A percentile compares a stretch with the other conserved stretches of the same genome.
Conservation (phyloP, 1,140 invertebrate species). For the Trichomalopsis sarcophagae region DNA sequence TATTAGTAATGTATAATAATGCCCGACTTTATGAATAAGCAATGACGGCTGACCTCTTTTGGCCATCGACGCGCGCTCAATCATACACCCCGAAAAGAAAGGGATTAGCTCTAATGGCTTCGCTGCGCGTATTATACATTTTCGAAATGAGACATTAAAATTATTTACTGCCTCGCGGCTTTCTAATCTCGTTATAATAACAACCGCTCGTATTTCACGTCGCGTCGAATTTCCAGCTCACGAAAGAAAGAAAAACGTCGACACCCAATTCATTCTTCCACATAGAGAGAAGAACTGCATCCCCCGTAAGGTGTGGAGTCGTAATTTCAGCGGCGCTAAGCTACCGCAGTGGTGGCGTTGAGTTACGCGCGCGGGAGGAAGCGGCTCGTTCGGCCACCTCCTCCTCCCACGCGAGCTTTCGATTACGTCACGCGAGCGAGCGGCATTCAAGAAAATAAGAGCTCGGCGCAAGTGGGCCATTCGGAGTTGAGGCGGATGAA, state of each 20-base stretch:
- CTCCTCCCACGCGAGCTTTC: constrained; percentile 23
- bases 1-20: too few relatives aligned
- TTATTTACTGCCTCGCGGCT: not conserved
- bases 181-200: not conserved
- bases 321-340: not conserved
- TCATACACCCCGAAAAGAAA: not conserved
- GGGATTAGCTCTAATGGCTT: not conserved
- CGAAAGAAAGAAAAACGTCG: not conserved
- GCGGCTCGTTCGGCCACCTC: not conserved
- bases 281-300: not conserved
- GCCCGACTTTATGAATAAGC: too few relatives aligned
- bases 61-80: too few relatives aligned
- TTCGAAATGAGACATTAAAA: not conserved
- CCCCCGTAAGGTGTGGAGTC: not conserved
- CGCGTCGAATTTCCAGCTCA: not conserved
- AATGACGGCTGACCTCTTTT: too few relatives aligned
- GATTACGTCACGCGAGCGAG: constrained; percentile 22
- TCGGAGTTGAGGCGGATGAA: constrained; percentile 63
- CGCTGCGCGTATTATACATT: not conserved
- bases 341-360: too few relatives aligned
- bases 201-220: not conserved
- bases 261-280: not conserved
- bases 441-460: constrained; percentile 25
- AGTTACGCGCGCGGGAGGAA: not conserved
- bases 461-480: constrained; percentile 61